phyloP scores from a whole-genome alignment of 2,797 vertebrate genomes.

The Enteromius unitaeniatus region DNA sequence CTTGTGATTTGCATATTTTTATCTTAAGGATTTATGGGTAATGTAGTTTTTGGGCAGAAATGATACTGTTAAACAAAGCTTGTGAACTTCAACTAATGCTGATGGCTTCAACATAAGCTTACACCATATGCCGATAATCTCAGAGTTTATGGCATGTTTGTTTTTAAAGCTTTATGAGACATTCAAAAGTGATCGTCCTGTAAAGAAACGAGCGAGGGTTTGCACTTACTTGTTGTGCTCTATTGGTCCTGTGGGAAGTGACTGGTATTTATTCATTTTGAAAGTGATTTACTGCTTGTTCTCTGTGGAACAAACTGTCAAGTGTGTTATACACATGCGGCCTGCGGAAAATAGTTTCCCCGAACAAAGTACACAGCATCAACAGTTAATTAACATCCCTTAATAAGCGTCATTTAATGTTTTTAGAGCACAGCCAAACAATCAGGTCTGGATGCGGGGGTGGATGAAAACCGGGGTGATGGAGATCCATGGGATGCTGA shows the following conservation, averaged over 20 bases:
- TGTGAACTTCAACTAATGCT: background rate
- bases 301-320: constrained; percentile 6
- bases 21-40: background rate
- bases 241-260: background rate
- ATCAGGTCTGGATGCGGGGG: constrained; percentile 13
- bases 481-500: constrained; percentile 26
- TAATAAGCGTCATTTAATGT: constrained; percentile 16
- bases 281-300: constrained; percentile 10
- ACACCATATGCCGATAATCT: background rate
- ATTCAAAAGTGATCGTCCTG: background rate
- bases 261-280: background rate
- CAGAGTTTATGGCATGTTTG: background rate
- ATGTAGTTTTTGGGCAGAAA: background rate
- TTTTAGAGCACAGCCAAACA: background rate
- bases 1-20: background rate
- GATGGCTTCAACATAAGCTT: background rate
- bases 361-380: background rate
- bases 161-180: background rate
- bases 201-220: background rate
- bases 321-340: background rate
- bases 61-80: background rate
- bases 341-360: background rate
- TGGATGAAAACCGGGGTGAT: constrained; percentile 36
- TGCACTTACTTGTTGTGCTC: background rate
- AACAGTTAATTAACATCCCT: constrained; percentile 1